Base-by-base conservation (phyloP, 2,888 invertebrate species). In the Cerastis leucographa region DNA sequence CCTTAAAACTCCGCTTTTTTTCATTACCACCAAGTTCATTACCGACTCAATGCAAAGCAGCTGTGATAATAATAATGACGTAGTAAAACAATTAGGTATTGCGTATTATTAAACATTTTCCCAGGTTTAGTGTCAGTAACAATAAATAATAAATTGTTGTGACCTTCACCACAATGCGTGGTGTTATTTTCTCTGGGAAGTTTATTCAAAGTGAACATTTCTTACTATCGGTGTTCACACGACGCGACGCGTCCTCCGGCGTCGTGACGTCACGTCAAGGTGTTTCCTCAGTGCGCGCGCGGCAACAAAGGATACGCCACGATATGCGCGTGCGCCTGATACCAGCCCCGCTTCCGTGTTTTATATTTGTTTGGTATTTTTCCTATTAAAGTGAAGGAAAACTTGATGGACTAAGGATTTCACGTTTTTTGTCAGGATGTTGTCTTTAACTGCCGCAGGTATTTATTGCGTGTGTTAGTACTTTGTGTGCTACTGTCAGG, bases 291-390 rank as follows among this genome's bases (percentile, higher is more conserved):
- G 88, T 89, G 87, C 88, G 81, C 81, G 81, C 86, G 78, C 85
- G 81, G 80, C 85, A 90, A 90, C 90, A 91, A 91, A 91, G 91
- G 90, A 90, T 91, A 91, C 89, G 87, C 83, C 86, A 86, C 89
- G 89, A 89, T 90, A 89, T 86, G 87, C 86, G 88, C 80, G 78
- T 80, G 87, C 86, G 88, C 80, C 78, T 80, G 87, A 88, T 88
- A 88, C 84, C 81, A 82, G 76, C 69, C 42, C 69, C 42, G 86
- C 88, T 91, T 91, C 91, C 91, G 91, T 87, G 89, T 90, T 87
- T 87, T 84, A 77, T 86, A 79, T 84, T 89, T 89, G 86, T 88
- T 89, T 86, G 81, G 82, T 88, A 81, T 85, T 86, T 88, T 88
- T 84, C 87, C 89, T 87, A 88, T 85, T 88, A 78, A 73, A 77